Conservation (phyloP, 1,140 invertebrate species). For the Trichonephila clavata region DNA sequence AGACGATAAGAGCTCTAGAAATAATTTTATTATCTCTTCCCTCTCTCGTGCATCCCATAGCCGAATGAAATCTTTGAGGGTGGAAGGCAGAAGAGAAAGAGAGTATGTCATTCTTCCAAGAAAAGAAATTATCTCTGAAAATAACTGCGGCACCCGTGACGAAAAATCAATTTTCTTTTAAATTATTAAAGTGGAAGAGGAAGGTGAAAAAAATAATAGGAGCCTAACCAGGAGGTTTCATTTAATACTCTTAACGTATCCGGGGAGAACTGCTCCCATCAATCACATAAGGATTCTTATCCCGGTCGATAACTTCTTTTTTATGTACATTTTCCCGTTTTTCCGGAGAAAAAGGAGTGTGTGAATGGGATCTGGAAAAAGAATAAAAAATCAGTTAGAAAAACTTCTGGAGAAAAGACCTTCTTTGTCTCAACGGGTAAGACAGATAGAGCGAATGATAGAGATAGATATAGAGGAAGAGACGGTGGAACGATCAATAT, state of each 20-base stretch:
- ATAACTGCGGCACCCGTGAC: slow-evolving; percentile 33
- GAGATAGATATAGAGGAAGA: not conserved
- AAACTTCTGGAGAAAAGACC: slow-evolving; percentile 40
- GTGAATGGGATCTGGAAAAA: slow-evolving; percentile 50
- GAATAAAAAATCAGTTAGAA: slow-evolving; percentile 33
- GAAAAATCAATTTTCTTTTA: slow-evolving; percentile 75
- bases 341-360: slow-evolving; percentile 43
- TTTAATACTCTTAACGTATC: slow-evolving; percentile 73
- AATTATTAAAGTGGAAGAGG: slow-evolving; percentile 68
- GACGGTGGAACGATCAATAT: not conserved
- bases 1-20: not conserved
- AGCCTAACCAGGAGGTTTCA: slow-evolving; percentile 70
- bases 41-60: not conserved
- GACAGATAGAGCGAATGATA: slow-evolving; percentile 18
- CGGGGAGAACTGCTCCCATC: slow-evolving; percentile 51
- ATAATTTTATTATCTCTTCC: slow-evolving; percentile 27
- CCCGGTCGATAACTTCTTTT: slow-evolving; percentile 66
- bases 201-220: slow-evolving; percentile 39
- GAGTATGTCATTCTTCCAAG: not conserved
- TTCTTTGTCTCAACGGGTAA: slow-evolving; percentile 64
- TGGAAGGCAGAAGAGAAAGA: not conserved
- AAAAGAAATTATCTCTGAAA: slow-evolving; percentile 62
- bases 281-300: slow-evolving; percentile 73
- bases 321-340: slow-evolving; percentile 57
- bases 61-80: not conserved